Conservation (phyloP, 1,140 invertebrate genomes). For the Anastrepha obliqua region DNA sequence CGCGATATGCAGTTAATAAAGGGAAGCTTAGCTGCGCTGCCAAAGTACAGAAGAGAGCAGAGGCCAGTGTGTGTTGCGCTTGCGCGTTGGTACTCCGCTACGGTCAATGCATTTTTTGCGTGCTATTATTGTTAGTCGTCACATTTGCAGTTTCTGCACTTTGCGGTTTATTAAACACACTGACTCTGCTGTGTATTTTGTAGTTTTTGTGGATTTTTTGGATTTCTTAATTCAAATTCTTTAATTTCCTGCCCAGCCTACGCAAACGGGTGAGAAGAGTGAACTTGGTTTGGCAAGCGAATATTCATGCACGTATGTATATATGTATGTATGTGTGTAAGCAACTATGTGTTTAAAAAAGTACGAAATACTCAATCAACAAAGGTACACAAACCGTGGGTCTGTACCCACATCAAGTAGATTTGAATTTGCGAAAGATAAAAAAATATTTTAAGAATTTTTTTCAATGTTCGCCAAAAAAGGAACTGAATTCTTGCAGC, state of each 20-base stretch:
- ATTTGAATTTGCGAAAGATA: not conserved
- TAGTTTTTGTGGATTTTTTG: not conserved
- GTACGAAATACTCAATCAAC: not conserved
- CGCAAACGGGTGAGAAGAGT: not conserved
- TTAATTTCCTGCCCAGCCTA: slow-evolving; percentile 18
- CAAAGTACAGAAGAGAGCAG: not conserved
- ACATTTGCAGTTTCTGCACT: not conserved
- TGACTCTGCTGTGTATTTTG: not conserved
- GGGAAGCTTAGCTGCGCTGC: not conserved
- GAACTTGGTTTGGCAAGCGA: not conserved
- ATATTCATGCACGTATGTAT: too few species aligned
- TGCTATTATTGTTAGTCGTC: not conserved
- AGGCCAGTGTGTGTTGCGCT: not conserved
- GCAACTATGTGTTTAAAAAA: too few species aligned
- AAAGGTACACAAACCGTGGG: not conserved
- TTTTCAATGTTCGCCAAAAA: not conserved
- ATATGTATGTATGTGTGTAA: too few species aligned
- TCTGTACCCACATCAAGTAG: slow-evolving; percentile 39
- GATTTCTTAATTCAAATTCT: not conserved
- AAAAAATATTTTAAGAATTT: not conserved
- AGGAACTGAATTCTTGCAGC: slow-evolving; percentile 10
- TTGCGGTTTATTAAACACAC: slow-evolving; percentile 16
- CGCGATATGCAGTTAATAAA: slow-evolving; percentile 38
- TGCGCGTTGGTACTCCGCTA: not conserved
- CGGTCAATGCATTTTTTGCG: not conserved